phyloP scores from a whole-genome alignment of 2,888 invertebrate genomes.

The Ischnus inquisitorius region DNA sequence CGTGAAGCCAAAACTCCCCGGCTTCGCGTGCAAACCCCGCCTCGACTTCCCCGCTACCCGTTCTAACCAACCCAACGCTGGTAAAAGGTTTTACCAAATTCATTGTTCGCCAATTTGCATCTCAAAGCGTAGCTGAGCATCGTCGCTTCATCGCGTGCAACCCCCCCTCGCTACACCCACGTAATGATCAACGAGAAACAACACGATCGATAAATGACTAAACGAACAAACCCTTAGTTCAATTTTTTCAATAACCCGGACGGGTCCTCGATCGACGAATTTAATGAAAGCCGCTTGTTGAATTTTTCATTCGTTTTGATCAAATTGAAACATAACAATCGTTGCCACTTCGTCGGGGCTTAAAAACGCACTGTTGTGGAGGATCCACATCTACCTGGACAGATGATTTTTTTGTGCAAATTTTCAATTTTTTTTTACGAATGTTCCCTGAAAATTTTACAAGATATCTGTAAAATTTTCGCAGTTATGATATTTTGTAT shows the following conservation, averaged over 20 bases:
- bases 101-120: conserved; percentile 84
- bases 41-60: conserved; percentile 71
- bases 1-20: background rate
- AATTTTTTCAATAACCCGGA: background rate
- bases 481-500: no score
- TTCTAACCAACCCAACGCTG: conserved; percentile 78
- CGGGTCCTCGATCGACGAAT: background rate
- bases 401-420: background rate
- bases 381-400: no score
- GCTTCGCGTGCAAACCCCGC: conserved; percentile 53
- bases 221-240: background rate
- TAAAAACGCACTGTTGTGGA: no score
- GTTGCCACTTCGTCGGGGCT: no score
- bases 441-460: no score
- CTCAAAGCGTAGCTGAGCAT: conserved; percentile 78
- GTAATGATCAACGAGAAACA: conserved; percentile 14
- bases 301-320: no score
- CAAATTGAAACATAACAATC: no score
- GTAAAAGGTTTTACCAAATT: conserved; percentile 85
- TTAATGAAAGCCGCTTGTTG: background rate
- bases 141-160: conserved; percentile 33
- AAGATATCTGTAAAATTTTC: no score
- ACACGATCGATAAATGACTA: conserved; percentile 25
- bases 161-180: background rate
- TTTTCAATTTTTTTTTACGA: no score